Evolutionary conservation across 2,113 vertebrate genomes (phyloP).

Genomic region (Pachyramphus minor): DNA sequence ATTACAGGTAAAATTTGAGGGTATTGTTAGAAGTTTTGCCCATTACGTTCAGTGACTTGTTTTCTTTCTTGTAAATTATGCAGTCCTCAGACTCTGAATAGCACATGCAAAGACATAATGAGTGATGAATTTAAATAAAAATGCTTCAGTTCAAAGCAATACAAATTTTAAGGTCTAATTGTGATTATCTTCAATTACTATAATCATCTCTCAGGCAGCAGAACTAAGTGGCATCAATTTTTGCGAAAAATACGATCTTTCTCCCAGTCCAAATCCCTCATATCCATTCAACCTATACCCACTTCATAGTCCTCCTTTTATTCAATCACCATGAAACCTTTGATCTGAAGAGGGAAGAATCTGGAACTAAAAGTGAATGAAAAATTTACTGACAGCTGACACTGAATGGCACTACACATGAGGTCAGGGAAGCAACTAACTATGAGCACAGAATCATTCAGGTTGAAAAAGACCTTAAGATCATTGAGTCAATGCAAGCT

Average conservation of each 20-base stretch:
- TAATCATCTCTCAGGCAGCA: background rate
- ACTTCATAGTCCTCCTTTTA: background rate
- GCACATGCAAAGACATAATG: background rate
- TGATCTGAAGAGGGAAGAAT: background rate
- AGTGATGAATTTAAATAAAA: conserved; percentile 2
- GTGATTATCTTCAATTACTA: background rate
- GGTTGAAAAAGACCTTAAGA: background rate
- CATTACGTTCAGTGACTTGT: background rate
- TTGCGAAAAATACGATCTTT: background rate
- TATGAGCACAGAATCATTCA: background rate
- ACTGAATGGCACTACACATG: background rate
- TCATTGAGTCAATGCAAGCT: background rate
- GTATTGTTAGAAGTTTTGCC: background rate
- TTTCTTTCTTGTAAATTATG: background rate
- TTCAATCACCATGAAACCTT: background rate
- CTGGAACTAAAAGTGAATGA: background rate
- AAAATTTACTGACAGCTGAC: background rate
- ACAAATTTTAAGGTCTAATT: background rate
- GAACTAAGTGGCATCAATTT: background rate
- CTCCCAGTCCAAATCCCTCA: background rate
- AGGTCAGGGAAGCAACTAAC: background rate
- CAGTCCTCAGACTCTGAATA: background rate
- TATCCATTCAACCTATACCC: background rate
- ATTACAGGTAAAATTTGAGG: background rate
- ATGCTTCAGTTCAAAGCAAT: background rate